Evolutionary conservation across 2,113 vertebrate species (phyloP).

Genomic region (Sminthopsis crassicaudata): DNA sequence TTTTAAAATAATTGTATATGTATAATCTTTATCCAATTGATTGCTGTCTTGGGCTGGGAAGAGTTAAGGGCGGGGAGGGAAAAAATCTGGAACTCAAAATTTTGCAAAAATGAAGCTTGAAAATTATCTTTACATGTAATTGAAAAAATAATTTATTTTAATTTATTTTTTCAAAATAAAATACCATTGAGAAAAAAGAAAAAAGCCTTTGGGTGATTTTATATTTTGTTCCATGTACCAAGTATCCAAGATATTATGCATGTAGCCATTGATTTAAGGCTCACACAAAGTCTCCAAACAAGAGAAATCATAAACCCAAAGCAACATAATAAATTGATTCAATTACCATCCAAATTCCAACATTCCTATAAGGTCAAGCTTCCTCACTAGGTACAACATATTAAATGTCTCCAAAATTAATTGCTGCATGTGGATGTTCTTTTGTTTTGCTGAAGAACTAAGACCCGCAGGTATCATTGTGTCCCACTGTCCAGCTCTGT

Average conservation of each 20-base stretch:
- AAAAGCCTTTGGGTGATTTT: slow-evolving; percentile 19
- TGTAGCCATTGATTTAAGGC: slow-evolving; percentile 3
- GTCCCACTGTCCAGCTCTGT: not conserved
- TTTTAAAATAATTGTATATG: no score
- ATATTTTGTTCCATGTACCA: slow-evolving; percentile 25
- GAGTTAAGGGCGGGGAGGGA: no score
- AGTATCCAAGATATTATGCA: slow-evolving; percentile 34
- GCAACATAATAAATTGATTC: slow-evolving; percentile 6
- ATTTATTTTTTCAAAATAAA: no score
- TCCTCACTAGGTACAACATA: slow-evolving; percentile 1
- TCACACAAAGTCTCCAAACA: slow-evolving; percentile 17
- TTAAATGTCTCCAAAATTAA: slow-evolving; percentile 39
- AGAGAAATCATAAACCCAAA: not conserved
- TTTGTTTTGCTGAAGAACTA: slow-evolving; percentile 34
- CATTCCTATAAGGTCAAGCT: slow-evolving; percentile 24
- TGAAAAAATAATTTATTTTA: no score
- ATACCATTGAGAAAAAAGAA: no score
- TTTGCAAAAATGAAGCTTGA: no score
- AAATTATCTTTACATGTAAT: no score
- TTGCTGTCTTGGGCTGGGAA: no score
- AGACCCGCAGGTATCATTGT: not conserved
- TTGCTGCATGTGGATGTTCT: slow-evolving; percentile 12
- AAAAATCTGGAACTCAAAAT: no score
- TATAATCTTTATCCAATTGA: no score
- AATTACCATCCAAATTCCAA: not conserved